phyloP scores from a whole-genome alignment of 2,113 vertebrate genomes.

The Coryphaenoides rupestris region DNA sequence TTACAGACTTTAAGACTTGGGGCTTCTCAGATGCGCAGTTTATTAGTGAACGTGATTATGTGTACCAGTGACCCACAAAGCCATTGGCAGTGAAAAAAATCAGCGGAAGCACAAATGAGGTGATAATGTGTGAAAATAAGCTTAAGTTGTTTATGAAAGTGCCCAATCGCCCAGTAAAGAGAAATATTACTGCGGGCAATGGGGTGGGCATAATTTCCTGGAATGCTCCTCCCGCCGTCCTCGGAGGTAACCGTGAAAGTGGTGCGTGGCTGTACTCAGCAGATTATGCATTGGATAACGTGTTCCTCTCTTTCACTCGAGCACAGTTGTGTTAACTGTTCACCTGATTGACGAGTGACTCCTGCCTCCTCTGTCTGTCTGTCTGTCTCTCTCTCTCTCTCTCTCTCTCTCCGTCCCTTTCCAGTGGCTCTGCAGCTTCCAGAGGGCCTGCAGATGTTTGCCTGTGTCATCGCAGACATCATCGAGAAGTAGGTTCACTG shows the following conservation, averaged over 20 bases:
- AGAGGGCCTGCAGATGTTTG: constrained; percentile 95
- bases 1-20: no score
- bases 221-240: neutral
- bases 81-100: constrained; percentile 23
- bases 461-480: constrained; percentile 93
- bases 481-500: constrained; percentile 82
- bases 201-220: constrained; percentile 28
- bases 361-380: neutral
- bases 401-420: constrained; percentile 24
- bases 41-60: neutral
- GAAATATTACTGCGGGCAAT: constrained; percentile 11
- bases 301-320: constrained; percentile 32
- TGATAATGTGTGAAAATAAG: constrained; percentile 18
- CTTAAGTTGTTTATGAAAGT: constrained; percentile 40
- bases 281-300: no score
- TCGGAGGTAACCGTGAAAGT: neutral
- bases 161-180: constrained; percentile 33
- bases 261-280: neutral
- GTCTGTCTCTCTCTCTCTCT: constrained; percentile 34
- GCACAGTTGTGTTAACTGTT: constrained; percentile 24
- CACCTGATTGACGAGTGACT: no score
- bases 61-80: constrained; percentile 23
- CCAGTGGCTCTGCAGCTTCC: constrained; percentile 97
- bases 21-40: no score
- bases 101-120: constrained; percentile 15